These are phyloP conservation scores for Horisme vitalbata DNA, from an alignment of 2,888 invertebrate genomes.

Conservation along the genomic window DNA sequence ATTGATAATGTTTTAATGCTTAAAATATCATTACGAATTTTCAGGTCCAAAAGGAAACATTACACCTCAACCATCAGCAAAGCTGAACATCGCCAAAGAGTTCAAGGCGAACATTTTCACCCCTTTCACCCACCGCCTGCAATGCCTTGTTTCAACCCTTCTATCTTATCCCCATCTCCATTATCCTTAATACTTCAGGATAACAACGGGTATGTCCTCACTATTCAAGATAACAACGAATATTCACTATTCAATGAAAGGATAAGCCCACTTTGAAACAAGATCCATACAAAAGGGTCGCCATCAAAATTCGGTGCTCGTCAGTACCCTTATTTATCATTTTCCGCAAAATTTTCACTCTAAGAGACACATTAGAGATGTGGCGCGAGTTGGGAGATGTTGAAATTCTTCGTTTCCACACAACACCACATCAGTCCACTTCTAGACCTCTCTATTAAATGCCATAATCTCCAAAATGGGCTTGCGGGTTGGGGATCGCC, in stretches of 20 bases:
- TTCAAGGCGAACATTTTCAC: no score
- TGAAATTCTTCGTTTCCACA: no score
- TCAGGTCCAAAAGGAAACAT: no score
- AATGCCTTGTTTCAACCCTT: conserved; percentile 22
- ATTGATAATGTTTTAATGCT: no score
- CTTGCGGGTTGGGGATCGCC: no score
- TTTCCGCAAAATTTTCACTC: conserved; percentile 74
- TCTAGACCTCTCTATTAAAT: no score
- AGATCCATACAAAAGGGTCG: conserved; percentile 73
- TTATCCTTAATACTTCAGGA: conserved; percentile 47
- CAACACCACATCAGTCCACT: no score
- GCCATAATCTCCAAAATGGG: no score
- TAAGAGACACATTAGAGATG: conserved; percentile 54
- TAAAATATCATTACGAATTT: no score
- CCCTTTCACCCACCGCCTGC: no score
- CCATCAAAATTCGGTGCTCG: conserved; percentile 75
- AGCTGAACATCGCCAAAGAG: no score
- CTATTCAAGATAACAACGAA: conserved; percentile 45
- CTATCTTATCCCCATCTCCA: conserved; percentile 34
- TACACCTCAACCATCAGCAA: no score
- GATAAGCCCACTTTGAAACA: conserved; percentile 77
- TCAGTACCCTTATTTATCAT: conserved; percentile 74
- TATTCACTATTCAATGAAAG: conserved; percentile 58
- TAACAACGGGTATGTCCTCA: conserved; percentile 53
- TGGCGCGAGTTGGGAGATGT: conserved; percentile 33